A percentile compares a stretch with the other conserved stretches of the same genome.
These are phyloP conservation scores for Trematomus loennbergii DNA, from an alignment of 2,113 vertebrate genomes.

Conservation along the genomic window DNA sequence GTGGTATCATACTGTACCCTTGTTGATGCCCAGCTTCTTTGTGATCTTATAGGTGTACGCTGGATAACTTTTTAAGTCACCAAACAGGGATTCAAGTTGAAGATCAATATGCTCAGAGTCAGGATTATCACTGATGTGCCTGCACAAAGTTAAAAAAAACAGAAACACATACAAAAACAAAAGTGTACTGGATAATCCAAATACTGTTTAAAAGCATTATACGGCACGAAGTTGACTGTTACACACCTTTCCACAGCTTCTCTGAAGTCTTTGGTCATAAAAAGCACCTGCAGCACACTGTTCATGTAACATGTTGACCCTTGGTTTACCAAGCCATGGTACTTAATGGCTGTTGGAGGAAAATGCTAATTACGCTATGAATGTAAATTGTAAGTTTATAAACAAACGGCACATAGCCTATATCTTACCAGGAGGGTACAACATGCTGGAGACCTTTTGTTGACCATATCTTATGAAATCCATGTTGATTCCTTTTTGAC, in stretches of 20 bases:
- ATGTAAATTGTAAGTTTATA: background rate
- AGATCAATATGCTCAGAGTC: background rate
- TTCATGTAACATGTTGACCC: conserved; percentile 79
- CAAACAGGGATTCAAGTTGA: conserved; percentile 64
- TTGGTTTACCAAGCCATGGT: conserved; percentile 62
- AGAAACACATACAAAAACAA: too few species aligned
- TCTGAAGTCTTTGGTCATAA: conserved; percentile 72
- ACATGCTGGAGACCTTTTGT: too few species aligned
- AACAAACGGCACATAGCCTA: background rate
- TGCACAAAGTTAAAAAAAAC: too few species aligned
- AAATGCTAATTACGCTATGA: background rate
- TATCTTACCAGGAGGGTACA: conserved; percentile 1
- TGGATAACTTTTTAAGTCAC: background rate
- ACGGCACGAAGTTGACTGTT: fast-evolving
- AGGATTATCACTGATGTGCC: background rate
- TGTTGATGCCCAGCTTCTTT: conserved; percentile 52
- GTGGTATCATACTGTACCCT: conserved; percentile 48
- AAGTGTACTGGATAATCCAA: too few species aligned
- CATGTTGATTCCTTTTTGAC: too few species aligned
- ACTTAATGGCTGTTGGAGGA: background rate
- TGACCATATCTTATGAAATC: too few species aligned
- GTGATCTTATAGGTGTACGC: conserved; percentile 27
- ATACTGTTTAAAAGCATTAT: background rate
- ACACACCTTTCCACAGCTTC: conserved; percentile 66
- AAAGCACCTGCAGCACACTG: conserved; percentile 79